Base-by-base conservation (phyloP, 2,888 invertebrate genomes). In the Spialia ferax region DNA sequence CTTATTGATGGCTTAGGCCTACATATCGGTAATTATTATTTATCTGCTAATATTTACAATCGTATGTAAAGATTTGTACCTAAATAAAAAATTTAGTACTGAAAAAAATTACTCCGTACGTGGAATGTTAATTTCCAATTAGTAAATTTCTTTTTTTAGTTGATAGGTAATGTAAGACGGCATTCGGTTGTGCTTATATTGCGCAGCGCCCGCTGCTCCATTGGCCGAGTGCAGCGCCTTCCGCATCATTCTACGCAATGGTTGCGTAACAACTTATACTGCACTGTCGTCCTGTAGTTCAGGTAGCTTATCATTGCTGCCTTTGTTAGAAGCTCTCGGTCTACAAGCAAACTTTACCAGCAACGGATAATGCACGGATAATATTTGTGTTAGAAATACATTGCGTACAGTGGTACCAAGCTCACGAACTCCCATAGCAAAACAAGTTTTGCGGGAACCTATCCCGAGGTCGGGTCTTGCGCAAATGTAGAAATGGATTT, bases 141-240 rank as follows among this genome's bases (percentile, higher is more conserved):
- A 42, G 6, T 18, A 5, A 15, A 42, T 42, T 42, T 45, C 42
- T 18, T 22, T 50, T 0, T 48, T 5, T 22, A 20, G 10, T 2
- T 10, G 0, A 18, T 4, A 48, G 10, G 22, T 4, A 10, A 10
- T 2, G 13, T 7, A 20, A 50, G 13, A 50, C 23, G n/a, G 7
- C 29, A 15, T 10, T 55, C 2, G 18, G 8, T 74, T 63, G 70
- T 74, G 70, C 64, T 63, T 59, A 68, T 64, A 67, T 75, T 74
- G 72, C 72, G 74, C 73, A 67, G 69, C 63, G 56, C 81, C 88
- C 64, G 50, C 82, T 89, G 90, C 87, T 91, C 91, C 82, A 89
- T 87, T 91, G 89, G 86, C 88, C 91, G 88, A 91, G 82, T 91
- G 87, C 80, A 83, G 76, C 79, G 84, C 83, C 91, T 92, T 92